These are phyloP conservation scores for Siphlonurus alternatus DNA, from an alignment of 2,888 invertebrate genomes.

Conservation along the genomic window DNA sequence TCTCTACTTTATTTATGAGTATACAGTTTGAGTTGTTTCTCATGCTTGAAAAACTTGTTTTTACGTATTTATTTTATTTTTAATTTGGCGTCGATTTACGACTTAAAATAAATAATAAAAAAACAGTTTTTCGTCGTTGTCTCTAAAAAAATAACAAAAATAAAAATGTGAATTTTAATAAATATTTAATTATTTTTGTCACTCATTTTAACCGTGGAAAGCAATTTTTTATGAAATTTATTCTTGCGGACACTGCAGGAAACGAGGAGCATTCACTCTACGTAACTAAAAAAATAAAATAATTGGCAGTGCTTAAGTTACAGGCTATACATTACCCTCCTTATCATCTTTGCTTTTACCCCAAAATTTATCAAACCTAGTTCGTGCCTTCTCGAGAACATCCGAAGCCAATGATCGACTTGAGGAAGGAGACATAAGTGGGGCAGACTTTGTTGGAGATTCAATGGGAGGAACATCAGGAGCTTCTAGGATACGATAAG, in stretches of 20 bases:
- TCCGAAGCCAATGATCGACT: conserved; percentile 46
- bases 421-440: conserved; percentile 16
- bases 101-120: background rate
- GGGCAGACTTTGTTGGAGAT: conserved; percentile 15
- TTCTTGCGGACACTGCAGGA: background rate
- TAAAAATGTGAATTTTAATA: too few relatives aligned
- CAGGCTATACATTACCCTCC: conserved; percentile 16
- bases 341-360: conserved; percentile 33
- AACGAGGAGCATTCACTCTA: background rate
- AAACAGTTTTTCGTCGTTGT: background rate
- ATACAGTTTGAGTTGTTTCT: background rate
- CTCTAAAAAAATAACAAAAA: background rate
- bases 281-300: background rate
- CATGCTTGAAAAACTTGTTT: too few relatives aligned
- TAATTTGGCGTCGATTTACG: background rate
- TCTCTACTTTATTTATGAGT: background rate
- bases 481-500: conserved; percentile 27
- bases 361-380: conserved; percentile 74
- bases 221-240: background rate
- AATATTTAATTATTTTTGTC: too few relatives aligned
- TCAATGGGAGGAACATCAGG: conserved; percentile 17
- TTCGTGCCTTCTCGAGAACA: conserved; percentile 63
- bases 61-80: background rate
- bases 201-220: background rate
- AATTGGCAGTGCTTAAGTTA: background rate